Conservation (phyloP, 2,888 invertebrate species). For the Lasius fuliginosus region DNA sequence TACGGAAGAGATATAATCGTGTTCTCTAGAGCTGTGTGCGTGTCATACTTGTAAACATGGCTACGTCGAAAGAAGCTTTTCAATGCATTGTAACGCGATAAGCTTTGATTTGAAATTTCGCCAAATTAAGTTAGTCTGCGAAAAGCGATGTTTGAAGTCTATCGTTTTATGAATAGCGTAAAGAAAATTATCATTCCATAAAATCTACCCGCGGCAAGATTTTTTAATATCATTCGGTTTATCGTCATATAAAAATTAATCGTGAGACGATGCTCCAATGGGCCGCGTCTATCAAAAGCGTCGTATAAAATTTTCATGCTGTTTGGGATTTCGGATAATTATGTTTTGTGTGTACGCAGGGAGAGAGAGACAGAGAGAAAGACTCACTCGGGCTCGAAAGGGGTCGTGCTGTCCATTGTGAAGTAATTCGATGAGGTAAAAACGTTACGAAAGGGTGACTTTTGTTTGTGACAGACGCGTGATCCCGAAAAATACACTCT, state of each 20-base stretch:
- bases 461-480: constrained; percentile 51
- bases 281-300: constrained; percentile 63
- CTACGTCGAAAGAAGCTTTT: constrained; percentile 12
- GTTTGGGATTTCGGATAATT: constrained; percentile 84
- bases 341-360: constrained; percentile 77
- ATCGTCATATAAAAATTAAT: constrained; percentile 78
- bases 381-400: constrained; percentile 38
- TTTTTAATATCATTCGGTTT: constrained; percentile 51
- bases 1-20: constrained; percentile 17
- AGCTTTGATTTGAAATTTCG: constrained; percentile 11
- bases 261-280: constrained; percentile 76
- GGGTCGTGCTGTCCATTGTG: constrained; percentile 75
- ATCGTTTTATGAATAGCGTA: background rate
- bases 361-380: constrained; percentile 37
- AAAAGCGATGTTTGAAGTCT: background rate
- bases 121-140: background rate
- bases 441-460: constrained; percentile 72
- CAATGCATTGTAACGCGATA: background rate
- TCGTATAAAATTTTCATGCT: constrained; percentile 82
- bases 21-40: background rate
- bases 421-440: constrained; percentile 78
- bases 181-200: background rate
- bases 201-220: background rate
- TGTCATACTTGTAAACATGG: constrained; percentile 5
- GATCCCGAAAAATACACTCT: constrained; percentile 30